Base-by-base conservation (phyloP, 2,797 vertebrate species). In the Melopsittacus undulatus region DNA sequence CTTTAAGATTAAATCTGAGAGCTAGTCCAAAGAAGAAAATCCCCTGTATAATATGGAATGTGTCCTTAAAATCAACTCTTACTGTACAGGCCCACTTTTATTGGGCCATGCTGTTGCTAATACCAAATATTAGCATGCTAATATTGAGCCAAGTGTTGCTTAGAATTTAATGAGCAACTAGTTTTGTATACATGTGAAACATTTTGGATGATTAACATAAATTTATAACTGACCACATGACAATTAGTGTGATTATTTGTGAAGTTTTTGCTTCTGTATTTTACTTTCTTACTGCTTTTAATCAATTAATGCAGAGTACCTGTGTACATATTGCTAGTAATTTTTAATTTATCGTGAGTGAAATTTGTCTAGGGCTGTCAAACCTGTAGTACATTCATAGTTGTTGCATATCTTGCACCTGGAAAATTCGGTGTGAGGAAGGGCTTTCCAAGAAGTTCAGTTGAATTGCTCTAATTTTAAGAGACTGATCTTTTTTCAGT, bases 391-490 rank as follows among this genome's bases (percentile, higher is more conserved):
- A 45, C 20, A 29, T 86, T 85, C 70, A 29, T 69, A 79, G n/a
- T 59, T 89, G 29, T 67, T 90, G 46, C 32, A 11, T 84, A 63
- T 30, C 32, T 90, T 87, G 51, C 61, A 84, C 63, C 54, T 89
- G 88, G 90, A 93, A 95, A 95, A 82, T 84, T 94, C 61, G 90
- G 34, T 46, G 7, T 80, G 81, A 75, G 69, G 81, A 81, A 75
- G 69, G 77, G 34, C 73, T 85, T 86, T 94, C 38, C 13, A 82
- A 74, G 77, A 70, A 73, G 43, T 43, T 89, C 20, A 30, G 20
- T n/a, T 87, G 77, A 87, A 75, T 69, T 82, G 18, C 46, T 89
- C 34, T 83, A 34, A 72, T 91, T 94, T 90, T 90, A 34, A 76
- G 49, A 67, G 66, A 32, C n/a, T 63, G 5, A 13, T 61, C 86